Evolutionary conservation across 2,797 vertebrate species (phyloP), one percentile per base, ranked within the genome.

Genomic region (Vireo griseus): DNA sequence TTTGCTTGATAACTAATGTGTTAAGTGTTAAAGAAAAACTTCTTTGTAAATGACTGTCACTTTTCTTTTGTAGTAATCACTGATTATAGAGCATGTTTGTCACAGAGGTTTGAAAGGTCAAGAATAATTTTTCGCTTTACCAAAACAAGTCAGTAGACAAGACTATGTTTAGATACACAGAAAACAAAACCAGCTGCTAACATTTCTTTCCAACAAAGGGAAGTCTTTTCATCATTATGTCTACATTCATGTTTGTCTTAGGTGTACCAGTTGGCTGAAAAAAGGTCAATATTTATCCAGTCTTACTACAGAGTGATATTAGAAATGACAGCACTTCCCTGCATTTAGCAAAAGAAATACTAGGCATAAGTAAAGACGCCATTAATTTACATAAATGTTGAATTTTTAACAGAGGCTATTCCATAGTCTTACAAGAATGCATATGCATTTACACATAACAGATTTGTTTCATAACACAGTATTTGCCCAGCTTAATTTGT

Each of bases 51-150:
- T 90, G 63, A 44, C 59, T 85, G 48, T 57, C 18, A 63, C 11
- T 92, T 85, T 88, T 58, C 57, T 79, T 28, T 61, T 76, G 44
- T 63, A 63, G 13, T 76, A 78, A 78, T 79, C 39, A 54, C 10
- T 85, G 74, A 92, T 74, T 67, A 79, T 13, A 85, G 16, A 92
- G 21, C 16, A 57, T 11, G 51, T 85, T 76, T 91, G 20, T 37
- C 44, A 76, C 33, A 69, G 28, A 54, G 24, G 16, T 93, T 93
- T 73, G 71, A 95, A 92, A 95, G 88, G 83, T 93, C 84, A 93
- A 63, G 57, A 94, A 37, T 13, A 85, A 76, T 65, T 44, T 73
- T 74, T 90, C 89, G 10, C 20, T 50, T 55, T 57, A 63, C 16
- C 37, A 76, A 96, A 76, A 59, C 25, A 93, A 82, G 74, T 71